A percentile compares a stretch with the other conserved stretches of the same genome.
Evolutionary conservation across 2,888 invertebrate genomes (phyloP).

Genomic region (Resseliella maxima): DNA sequence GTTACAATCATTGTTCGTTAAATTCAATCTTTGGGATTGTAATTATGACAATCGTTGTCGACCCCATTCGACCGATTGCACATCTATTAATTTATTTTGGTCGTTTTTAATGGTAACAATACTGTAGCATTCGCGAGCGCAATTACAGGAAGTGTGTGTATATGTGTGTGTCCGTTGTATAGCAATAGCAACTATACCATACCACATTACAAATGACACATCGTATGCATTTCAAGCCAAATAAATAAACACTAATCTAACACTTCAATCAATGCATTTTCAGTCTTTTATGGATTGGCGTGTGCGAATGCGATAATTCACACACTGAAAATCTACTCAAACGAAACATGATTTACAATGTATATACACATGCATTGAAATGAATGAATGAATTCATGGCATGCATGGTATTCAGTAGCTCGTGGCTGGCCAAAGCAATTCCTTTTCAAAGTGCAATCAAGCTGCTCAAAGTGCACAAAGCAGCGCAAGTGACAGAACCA

Average conservation of each 20-base stretch:
- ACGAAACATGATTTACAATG: slow-evolving; percentile 7
- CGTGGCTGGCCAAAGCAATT: neutral
- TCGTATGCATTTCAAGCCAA: slow-evolving; percentile 28
- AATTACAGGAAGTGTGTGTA: neutral
- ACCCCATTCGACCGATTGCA: neutral
- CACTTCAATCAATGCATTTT: slow-evolving; percentile 38
- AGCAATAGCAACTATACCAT: too few species aligned
- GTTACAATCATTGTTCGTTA: slow-evolving; percentile 2
- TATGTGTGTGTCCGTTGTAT: too few species aligned
- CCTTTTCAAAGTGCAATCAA: neutral
- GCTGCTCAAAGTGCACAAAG: too few species aligned
- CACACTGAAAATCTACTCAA: neutral
- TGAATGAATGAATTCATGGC: neutral
- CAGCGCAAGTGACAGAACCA: too few species aligned
- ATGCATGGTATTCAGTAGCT: neutral
- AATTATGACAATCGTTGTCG: slow-evolving; percentile 21
- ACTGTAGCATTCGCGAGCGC: neutral
- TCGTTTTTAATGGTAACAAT: neutral
- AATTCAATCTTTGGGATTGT: neutral
- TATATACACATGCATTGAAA: neutral
- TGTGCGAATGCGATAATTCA: slow-evolving; percentile 28
- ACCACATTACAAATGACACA: neutral
- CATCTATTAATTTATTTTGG: neutral
- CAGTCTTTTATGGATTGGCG: slow-evolving; percentile 34
- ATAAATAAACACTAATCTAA: slow-evolving; percentile 34